Base-by-base conservation (phyloP, 2,113 vertebrate genomes). In the Hippocampus comes region DNA sequence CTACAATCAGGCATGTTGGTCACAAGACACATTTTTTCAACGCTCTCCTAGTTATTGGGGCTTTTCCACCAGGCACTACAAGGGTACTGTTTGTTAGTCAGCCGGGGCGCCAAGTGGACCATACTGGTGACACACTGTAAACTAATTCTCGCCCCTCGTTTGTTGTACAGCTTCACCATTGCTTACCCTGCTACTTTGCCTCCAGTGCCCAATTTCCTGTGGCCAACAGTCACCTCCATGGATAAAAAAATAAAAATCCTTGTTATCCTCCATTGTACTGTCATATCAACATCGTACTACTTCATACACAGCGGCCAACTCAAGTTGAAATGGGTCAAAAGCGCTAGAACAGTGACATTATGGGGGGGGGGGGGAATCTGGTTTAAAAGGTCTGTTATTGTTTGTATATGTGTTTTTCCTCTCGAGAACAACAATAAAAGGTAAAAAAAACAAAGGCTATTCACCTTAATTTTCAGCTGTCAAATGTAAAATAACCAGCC, bases 401-500 rank as follows among this genome's bases (percentile, higher is more conserved):
- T 18, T 18, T 56, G 18, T n/a, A 21, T 55, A 21, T 17, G 18
- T 51, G 18, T 51, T 18, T 51, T 51, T 18, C 18, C 18, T n/a
- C 49, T 53, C 7, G 20, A 1, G 18, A 53, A 53, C 49, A 21
- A 56, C 55, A 56, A 11, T 59, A 27, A 14, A 59, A 27, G 15
- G 23, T 14, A 14, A 2, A 5, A 12, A 5, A 30, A 30, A 2
- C 6, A 17, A 60, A 8, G 23, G 15, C 25, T 17, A 60, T 60
- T 30, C 4, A 65, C 18, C 2, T 46, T 23, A 17, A 46, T 43
- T 46, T 42, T 7, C 41, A 60, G 25, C 12, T 30, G 68, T 69
- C 43, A 75, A 7, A 2, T 67, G 42, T 75, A 17, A 77, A 70
- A 61, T 51, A 68, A 76, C 49, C 70, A 68, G 23, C 51, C 63